Evolutionary conservation across 2,113 vertebrate species (phyloP), one percentile per base, ranked within the genome.

Genomic region (Trogon surrucura): DNA sequence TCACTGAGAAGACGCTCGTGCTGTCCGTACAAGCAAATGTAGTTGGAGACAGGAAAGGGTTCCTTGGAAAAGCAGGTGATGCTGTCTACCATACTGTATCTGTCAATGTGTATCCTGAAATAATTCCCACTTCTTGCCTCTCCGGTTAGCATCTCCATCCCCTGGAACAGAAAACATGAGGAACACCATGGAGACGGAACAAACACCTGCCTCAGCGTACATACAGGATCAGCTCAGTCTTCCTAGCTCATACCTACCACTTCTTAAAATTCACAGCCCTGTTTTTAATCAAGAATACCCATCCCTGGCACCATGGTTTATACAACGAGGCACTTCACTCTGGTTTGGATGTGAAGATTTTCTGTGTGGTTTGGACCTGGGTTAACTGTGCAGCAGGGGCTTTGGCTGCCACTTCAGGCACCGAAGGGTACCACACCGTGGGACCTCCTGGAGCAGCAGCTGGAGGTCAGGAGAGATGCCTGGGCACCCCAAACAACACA

Each of bases 1-100:
- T 98, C 98, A 27, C 99, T 99, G 53, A 99, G 98, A 84, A 99
- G 98, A 67, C 97, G 97, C 95, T 99, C 98, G 2, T 99, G 99
- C 83, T 99, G 99, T 18, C 98, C 98, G 2, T 98, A 99, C 87
- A 99, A 92, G 89, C 97, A 97, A 73, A 98, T 89, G 86, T 99
- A 99, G 96, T 99, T 99, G 93, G 98, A 98, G 67, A 97, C 78
- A 4, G 99, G 99, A 71, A 99, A 95, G 50, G 98, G 97, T 9
- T 98, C 96, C 69, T 97, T 97, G 21, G 98, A 99, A 58, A 99
- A 88, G 85, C 99, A 99, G 12, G 98, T 99, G 97, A 99, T 96
- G 30, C 97, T 92, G 64, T 99, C 99, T 88, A 99, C 98, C 96
- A 95, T 82, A 34, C 83, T 95, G 10, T 98, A 96, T 45, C 91